A percentile compares a stretch with the other conserved stretches of the same genome.
Conservation (phyloP, 2,797 vertebrate species). For the Cirrhinus molitorella region DNA sequence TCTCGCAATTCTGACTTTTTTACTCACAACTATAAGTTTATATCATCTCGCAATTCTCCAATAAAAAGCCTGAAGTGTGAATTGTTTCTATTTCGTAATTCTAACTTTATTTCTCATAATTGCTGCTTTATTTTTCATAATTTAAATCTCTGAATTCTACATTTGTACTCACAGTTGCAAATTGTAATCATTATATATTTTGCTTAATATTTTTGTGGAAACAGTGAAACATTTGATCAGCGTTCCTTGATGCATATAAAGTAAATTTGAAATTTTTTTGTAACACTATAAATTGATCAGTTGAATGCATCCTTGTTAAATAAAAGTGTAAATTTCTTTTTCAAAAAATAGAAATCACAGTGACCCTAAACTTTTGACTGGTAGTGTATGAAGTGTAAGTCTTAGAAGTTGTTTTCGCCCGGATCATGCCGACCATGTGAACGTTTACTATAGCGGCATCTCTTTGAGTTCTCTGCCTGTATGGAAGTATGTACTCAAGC, state of each 20-base stretch:
- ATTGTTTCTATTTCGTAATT: no score
- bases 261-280: neutral
- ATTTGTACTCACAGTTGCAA: no score
- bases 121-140: no score
- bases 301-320: neutral
- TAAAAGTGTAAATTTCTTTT: neutral
- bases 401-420: no score
- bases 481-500: slow-evolving; percentile 24
- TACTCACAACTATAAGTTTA: no score
- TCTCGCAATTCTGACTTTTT: no score
- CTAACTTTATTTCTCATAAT: no score
- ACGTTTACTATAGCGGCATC: neutral
- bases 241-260: neutral
- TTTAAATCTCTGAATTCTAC: no score
- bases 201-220: neutral
- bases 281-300: neutral
- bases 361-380: neutral
- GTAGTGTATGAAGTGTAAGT: neutral
- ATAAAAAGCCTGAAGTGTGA: no score
- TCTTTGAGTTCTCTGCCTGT: no score
- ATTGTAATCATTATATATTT: neutral
- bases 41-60: no score
- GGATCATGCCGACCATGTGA: no score
- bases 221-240: neutral
- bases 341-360: neutral